Evolutionary conservation across 1,140 invertebrate species (phyloP).

Genomic region (Drosophila sturtevanti): DNA sequence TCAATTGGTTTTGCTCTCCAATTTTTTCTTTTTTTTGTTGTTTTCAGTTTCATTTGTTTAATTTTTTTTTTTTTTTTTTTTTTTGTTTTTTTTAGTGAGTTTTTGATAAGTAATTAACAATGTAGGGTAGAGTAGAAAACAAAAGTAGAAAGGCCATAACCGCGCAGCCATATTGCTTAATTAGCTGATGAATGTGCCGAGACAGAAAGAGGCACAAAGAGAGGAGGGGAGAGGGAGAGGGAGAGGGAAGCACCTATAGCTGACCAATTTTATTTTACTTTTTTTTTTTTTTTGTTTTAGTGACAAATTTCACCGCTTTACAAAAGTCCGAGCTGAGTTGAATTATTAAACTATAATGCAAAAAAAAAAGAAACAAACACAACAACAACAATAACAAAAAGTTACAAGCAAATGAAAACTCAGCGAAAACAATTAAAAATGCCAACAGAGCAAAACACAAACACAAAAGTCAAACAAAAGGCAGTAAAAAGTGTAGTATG

Average conservation of each 20-base stretch:
- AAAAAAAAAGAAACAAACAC: slow-evolving; percentile 16
- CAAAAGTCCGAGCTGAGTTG: slow-evolving; percentile 24
- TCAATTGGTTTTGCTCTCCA: slow-evolving; percentile 68
- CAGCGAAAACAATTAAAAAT: slow-evolving; percentile 72
- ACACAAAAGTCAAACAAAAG: slow-evolving; percentile 70
- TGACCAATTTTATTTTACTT: slow-evolving; percentile 5
- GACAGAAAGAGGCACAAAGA: not conserved
- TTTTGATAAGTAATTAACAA: slow-evolving; percentile 55
- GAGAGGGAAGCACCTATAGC: not conserved
- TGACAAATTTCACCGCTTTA: slow-evolving; percentile 51
- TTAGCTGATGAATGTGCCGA: slow-evolving; percentile 37
- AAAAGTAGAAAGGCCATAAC: slow-evolving; percentile 61
- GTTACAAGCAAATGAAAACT: slow-evolving; percentile 34
- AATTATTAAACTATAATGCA: slow-evolving; percentile 48
- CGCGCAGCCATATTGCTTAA: slow-evolving; percentile 50
- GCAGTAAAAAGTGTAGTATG: slow-evolving; percentile 22
- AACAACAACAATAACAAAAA: not conserved
- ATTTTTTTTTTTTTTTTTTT: too few relatives aligned
- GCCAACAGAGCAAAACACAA: slow-evolving; percentile 60
- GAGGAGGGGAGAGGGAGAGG: not conserved
- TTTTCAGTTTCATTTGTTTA: slow-evolving; percentile 17
- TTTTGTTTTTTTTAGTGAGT: slow-evolving; percentile 12
- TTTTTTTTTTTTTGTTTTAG: slow-evolving; percentile 20
- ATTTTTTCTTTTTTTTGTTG: slow-evolving; percentile 48
- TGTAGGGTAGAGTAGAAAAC: slow-evolving; percentile 48